Conservation (phyloP, 2,888 invertebrate species). For the Meteorus colon region DNA sequence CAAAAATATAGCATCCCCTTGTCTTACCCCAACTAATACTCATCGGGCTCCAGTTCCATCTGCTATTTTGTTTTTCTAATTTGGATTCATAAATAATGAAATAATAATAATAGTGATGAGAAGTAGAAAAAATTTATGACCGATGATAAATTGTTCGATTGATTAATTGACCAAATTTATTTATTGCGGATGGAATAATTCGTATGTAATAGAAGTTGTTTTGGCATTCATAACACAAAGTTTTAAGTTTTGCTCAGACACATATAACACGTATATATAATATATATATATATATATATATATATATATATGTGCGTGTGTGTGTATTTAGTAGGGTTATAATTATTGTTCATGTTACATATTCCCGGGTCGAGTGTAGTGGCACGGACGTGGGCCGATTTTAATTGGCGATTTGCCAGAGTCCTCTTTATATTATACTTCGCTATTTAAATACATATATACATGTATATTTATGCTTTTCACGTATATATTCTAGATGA, state of each 20-base stretch:
- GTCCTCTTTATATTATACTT: constrained; percentile 49
- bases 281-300: not conserved
- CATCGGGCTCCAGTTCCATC: too few relatives aligned
- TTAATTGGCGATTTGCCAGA: constrained; percentile 63
- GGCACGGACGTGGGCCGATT: constrained; percentile 52
- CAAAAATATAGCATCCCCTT: too few relatives aligned
- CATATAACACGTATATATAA: not conserved
- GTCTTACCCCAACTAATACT: too few relatives aligned
- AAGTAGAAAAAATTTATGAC: not conserved
- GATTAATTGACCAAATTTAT: not conserved
- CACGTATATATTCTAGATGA: not conserved
- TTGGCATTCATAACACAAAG: constrained; percentile 17
- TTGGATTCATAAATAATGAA: not conserved
- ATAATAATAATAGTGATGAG: not conserved
- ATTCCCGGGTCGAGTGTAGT: constrained; percentile 42
- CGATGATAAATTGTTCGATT: constrained; percentile 5
- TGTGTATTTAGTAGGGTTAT: constrained; percentile 31
- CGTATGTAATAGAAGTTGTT: not conserved
- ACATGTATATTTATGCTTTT: constrained; percentile 10
- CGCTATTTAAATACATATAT: constrained; percentile 16
- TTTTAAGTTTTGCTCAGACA: constrained; percentile 22
- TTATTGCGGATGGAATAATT: not conserved
- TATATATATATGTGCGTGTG: too few relatives aligned
- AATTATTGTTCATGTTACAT: constrained; percentile 52
- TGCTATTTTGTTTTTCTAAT: not conserved